Percentiles rank a stretch among this genome's conserved stretches.
Conservation (phyloP, 2,113 vertebrate species). For the Aepyceros melampus region DNA sequence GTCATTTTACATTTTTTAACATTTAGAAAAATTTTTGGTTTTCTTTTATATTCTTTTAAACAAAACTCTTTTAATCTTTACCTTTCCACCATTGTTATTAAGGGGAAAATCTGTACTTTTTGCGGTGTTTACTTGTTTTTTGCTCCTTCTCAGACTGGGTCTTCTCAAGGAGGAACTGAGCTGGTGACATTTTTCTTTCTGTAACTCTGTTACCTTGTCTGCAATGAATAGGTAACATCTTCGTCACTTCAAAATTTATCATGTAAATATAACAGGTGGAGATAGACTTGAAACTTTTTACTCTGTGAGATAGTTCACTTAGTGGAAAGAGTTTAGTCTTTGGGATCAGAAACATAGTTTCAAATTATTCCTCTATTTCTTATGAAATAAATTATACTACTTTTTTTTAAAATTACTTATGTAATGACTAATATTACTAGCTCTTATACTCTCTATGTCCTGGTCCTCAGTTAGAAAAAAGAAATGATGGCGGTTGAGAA, state of each 20-base stretch:
- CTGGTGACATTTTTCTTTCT: neutral
- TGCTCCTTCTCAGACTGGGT: neutral
- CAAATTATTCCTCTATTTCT: constrained; percentile 2
- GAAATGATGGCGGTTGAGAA: neutral
- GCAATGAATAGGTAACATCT: neutral
- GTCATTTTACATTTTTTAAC: neutral
- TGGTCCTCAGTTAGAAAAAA: neutral
- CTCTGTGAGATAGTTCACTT: neutral
- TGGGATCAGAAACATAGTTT: neutral
- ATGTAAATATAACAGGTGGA: neutral
- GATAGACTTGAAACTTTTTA: neutral
- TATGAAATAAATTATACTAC: neutral
- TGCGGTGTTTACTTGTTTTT: neutral
- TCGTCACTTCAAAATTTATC: neutral
- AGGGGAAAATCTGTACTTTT: neutral
- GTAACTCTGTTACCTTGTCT: neutral
- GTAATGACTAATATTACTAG: neutral
- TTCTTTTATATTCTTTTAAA: neutral
- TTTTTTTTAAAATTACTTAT: neutral
- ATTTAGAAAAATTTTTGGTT: neutral
- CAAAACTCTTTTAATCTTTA: neutral
- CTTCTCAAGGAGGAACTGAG: neutral
- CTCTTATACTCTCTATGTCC: neutral
- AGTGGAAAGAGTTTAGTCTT: neutral
- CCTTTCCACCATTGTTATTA: neutral